phyloP scores from a whole-genome alignment of 2,888 invertebrate species.

The Agrilus biguttatus region DNA sequence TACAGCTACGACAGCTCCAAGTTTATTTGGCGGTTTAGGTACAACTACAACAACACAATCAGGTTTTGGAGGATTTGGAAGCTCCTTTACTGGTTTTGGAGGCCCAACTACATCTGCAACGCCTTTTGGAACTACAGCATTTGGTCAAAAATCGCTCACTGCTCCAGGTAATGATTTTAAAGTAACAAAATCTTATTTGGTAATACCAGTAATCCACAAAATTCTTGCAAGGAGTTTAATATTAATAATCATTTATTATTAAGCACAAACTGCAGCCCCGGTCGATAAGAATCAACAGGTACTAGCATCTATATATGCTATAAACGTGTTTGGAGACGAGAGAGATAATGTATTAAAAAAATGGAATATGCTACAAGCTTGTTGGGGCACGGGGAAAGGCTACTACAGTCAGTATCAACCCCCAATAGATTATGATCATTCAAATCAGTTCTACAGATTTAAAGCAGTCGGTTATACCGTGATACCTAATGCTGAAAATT shows the following conservation, averaged over 20 bases:
- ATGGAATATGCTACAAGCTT: conserved; percentile 88
- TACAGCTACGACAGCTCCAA: conserved; percentile 15
- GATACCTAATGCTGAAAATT: conserved; percentile 74
- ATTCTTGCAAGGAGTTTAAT: not conserved
- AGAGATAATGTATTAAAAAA: conserved; percentile 83
- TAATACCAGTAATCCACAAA: not conserved
- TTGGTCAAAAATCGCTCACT: conserved; percentile 3
- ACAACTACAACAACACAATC: conserved; percentile 17
- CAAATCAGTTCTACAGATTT: conserved; percentile 85
- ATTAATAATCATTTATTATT: not conserved
- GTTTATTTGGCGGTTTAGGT: conserved; percentile 29
- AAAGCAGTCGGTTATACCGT: conserved; percentile 90
- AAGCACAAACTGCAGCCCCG: conserved; percentile 15
- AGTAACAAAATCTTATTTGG: not conserved
- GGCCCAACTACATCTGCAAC: conserved; percentile 23
- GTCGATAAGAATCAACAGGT: conserved; percentile 25
- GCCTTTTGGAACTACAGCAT: conserved; percentile 13
- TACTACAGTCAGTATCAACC: conserved; percentile 65
- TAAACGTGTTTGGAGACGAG: conserved; percentile 83
- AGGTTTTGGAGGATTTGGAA: conserved; percentile 5
- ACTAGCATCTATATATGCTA: conserved; percentile 33
- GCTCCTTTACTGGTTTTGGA: conserved; percentile 24
- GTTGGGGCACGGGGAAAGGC: conserved; percentile 74
- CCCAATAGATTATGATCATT: conserved; percentile 70
- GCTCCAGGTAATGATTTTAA: conserved; percentile 3